Evolutionary conservation across 2,113 vertebrate species (phyloP).

Genomic region (Isurus oxyrinchus): DNA sequence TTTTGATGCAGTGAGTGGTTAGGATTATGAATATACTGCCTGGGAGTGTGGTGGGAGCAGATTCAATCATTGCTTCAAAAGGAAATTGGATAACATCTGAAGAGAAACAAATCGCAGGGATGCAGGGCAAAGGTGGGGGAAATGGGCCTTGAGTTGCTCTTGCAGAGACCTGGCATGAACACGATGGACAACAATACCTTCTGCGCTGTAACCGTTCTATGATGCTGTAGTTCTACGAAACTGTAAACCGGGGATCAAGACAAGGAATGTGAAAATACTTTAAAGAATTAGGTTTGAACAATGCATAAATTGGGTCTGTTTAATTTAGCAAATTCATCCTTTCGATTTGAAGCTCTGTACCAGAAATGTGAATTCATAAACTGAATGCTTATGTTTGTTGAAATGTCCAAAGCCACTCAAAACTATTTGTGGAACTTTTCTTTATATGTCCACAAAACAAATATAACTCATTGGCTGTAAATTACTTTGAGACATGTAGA

Average conservation of each 20-base stretch:
- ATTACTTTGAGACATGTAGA: background rate
- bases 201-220: no score
- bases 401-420: background rate
- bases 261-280: background rate
- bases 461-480: background rate
- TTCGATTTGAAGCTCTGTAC: background rate
- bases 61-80: no score
- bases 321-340: background rate
- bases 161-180: no score
- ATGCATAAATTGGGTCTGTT: background rate
- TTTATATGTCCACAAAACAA: background rate
- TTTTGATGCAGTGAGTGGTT: no score
- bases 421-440: background rate
- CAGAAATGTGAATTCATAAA: background rate
- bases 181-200: no score
- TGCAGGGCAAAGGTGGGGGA: no score
- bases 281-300: background rate
- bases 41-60: no score
- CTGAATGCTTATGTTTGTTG: background rate
- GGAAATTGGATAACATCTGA: no score
- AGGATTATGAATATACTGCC: no score
- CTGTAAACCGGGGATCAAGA: background rate
- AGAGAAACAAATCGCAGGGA: no score
- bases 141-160: no score
- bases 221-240: background rate